Evolutionary conservation across 2,888 invertebrate genomes (phyloP).

Genomic region (Macrophya alboannulata): DNA sequence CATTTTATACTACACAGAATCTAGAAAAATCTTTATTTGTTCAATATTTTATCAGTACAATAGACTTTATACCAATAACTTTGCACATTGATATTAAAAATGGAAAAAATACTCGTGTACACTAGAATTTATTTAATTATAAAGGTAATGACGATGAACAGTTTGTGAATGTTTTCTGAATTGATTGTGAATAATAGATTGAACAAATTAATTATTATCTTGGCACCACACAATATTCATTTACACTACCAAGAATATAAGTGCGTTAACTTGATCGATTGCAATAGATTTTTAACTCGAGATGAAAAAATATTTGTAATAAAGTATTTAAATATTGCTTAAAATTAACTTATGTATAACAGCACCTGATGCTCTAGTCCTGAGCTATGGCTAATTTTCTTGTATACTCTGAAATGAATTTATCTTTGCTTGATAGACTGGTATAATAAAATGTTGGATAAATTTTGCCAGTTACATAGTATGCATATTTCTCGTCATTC

Average conservation of each 20-base stretch:
- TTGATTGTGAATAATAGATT: background rate
- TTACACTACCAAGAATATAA: background rate
- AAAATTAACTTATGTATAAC: background rate
- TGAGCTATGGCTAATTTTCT: background rate
- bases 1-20: too few relatives aligned
- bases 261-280: background rate
- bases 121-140: background rate
- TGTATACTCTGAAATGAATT: background rate
- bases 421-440: background rate
- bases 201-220: background rate
- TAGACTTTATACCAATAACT: background rate
- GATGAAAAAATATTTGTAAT: background rate
- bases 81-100: background rate
- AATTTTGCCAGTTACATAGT: background rate
- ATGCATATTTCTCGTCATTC: background rate
- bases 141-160: background rate
- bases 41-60: conserved; percentile 9
- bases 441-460: background rate
- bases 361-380: background rate
- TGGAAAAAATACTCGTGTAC: background rate
- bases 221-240: background rate
- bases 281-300: background rate
- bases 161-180: background rate
- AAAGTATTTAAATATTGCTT: background rate
- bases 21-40: background rate